Conservation (phyloP, 2,797 vertebrate species). For the Tachyglossus aculeatus region DNA sequence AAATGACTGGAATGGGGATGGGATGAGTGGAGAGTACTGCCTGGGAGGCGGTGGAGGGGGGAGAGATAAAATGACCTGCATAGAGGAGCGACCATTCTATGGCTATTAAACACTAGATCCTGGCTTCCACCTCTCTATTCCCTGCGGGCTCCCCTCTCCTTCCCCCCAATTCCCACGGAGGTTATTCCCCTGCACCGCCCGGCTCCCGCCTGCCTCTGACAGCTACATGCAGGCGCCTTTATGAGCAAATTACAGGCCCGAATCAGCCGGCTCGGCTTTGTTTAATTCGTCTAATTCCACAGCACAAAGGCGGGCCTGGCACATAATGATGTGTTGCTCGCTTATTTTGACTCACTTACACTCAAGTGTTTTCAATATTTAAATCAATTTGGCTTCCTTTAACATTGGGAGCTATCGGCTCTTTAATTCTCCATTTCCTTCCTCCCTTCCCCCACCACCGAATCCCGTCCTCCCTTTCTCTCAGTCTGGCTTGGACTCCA, state of each 20-base stretch:
- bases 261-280: background rate
- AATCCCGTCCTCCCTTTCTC: background rate
- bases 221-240: background rate
- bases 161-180: no score
- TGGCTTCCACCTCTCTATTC: background rate
- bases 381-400: constrained; percentile 22
- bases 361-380: constrained; percentile 31
- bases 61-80: no score
- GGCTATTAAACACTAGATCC: no score
- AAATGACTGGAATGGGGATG: no score
- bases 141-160: background rate
- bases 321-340: constrained; percentile 35
- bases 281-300: constrained; percentile 36
- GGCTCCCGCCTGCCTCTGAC: background rate
- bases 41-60: no score
- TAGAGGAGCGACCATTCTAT: no score
- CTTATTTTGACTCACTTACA: constrained; percentile 56
- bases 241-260: background rate
- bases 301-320: constrained; percentile 25
- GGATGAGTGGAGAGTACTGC: no score
- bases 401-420: constrained; percentile 16
- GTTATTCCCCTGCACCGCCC: background rate
- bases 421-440: no score
- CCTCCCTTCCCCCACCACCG: background rate
- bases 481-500: background rate